phyloP scores from a whole-genome alignment of 2,797 vertebrate species.

The Silurus lanzhouensis region DNA sequence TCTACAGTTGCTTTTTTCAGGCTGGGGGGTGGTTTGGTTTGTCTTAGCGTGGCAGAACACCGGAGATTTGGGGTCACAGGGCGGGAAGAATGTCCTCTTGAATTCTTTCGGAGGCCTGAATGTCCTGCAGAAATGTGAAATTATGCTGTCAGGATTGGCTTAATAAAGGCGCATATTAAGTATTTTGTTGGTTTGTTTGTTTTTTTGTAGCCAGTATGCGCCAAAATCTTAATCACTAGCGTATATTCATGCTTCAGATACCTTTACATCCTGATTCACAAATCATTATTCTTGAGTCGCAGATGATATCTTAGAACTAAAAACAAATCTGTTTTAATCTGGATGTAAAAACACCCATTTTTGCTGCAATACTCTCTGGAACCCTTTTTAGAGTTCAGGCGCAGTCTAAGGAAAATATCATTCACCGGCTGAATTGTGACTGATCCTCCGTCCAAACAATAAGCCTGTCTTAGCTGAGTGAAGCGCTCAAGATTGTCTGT shows the following conservation, averaged over 20 bases:
- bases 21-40: constrained; percentile 32
- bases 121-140: constrained; percentile 17
- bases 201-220: not conserved
- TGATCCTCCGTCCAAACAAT: not conserved
- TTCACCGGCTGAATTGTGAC: not conserved
- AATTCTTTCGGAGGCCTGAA: constrained; percentile 1
- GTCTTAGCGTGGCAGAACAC: constrained; percentile 19
- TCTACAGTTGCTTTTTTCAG: constrained; percentile 47
- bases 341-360: not conserved
- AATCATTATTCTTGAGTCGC: not conserved
- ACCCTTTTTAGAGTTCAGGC: not conserved
- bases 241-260: not conserved
- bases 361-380: not conserved
- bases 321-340: not conserved
- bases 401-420: not conserved
- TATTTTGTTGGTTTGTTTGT: not conserved
- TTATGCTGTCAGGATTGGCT: constrained; percentile 13
- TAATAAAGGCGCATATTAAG: not conserved
- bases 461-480: not conserved
- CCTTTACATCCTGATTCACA: not conserved
- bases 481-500: not conserved
- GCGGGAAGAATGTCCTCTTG: constrained; percentile 1
- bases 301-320: not conserved
- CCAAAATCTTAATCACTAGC: not conserved
- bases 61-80: constrained; percentile 22